Percentiles rank a stretch among this genome's conserved stretches.
Evolutionary conservation across 2,113 vertebrate genomes (phyloP).

Genomic region (Charina bottae): DNA sequence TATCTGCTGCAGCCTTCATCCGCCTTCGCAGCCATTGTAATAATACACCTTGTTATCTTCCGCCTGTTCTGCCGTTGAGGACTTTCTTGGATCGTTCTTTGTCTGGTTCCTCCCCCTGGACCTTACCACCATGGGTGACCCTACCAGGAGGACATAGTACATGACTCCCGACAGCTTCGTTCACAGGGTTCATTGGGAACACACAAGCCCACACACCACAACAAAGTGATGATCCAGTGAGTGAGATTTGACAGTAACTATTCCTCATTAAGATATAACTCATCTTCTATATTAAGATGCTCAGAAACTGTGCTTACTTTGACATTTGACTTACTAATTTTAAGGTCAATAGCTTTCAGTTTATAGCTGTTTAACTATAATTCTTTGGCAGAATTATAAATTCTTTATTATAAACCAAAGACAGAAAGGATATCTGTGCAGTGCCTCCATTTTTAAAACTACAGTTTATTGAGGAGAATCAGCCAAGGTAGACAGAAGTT

Average conservation of each 20-base stretch:
- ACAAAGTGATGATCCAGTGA: no score
- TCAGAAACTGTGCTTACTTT: background rate
- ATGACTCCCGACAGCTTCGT: no score
- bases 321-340: background rate
- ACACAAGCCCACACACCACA: no score
- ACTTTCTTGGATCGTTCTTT: no score
- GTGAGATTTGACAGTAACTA: conserved; percentile 16
- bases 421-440: background rate
- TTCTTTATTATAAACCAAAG: background rate
- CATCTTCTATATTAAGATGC: background rate
- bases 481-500: background rate
- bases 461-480: background rate
- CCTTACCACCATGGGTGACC: no score
- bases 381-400: background rate
- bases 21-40: no score
- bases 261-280: background rate
- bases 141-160: no score
- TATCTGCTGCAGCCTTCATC: no score
- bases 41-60: no score
- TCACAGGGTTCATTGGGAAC: no score
- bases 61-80: no score
- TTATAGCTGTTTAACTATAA: background rate
- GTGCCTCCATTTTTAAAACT: background rate
- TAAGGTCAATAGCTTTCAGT: background rate
- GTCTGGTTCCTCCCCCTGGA: no score